Evolutionary conservation across 2,797 vertebrate species (phyloP).

Genomic region (Diglossa cyanea): DNA sequence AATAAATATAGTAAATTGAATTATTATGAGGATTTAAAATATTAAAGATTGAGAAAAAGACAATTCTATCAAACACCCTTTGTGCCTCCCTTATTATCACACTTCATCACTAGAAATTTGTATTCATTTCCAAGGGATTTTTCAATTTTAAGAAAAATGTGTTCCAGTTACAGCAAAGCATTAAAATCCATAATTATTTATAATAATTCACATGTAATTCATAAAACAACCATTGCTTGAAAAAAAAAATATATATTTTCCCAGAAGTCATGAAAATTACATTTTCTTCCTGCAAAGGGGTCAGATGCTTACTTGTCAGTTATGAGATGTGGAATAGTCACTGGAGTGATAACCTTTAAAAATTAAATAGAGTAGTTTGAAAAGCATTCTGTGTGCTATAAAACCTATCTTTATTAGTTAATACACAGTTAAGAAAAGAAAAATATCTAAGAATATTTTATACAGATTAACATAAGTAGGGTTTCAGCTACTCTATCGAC

Average conservation of each 20-base stretch:
- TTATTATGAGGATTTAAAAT: neutral
- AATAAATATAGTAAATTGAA: neutral
- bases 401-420: neutral
- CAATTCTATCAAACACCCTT: neutral
- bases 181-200: neutral
- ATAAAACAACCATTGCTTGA: rapidly evolving
- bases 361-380: neutral
- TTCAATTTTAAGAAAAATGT: neutral
- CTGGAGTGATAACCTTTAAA: neutral
- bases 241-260: neutral
- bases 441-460: neutral
- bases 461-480: neutral
- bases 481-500: neutral
- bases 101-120: neutral
- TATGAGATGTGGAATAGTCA: neutral
- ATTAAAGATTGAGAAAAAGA: neutral
- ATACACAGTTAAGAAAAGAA: neutral
- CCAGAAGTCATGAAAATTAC: neutral
- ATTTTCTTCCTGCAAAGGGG: neutral
- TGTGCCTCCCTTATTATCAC: neutral
- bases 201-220: neutral
- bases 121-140: neutral
- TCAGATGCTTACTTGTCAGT: neutral
- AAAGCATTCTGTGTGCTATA: neutral
- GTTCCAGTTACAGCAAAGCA: neutral